A percentile compares a stretch with the other conserved stretches of the same genome.
phyloP scores from a whole-genome alignment of 2,797 vertebrate genomes.

The Artibeus lituratus region DNA sequence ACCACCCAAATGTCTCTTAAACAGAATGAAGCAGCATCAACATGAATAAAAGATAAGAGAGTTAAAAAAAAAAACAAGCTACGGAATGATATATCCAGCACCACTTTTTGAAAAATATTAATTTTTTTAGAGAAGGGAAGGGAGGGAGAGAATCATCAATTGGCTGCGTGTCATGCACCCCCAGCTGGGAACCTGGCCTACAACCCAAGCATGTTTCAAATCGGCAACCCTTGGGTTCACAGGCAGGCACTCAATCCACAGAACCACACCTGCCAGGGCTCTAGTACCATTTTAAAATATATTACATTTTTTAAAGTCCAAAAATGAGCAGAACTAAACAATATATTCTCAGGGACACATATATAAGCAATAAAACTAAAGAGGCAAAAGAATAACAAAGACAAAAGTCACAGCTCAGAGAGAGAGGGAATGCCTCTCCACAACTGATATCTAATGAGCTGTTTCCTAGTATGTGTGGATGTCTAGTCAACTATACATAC shows the following conservation, averaged over 20 bases:
- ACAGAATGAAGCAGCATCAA: neutral
- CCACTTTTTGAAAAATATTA: neutral
- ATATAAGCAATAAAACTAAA: neutral
- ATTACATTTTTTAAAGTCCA: neutral
- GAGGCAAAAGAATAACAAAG: neutral
- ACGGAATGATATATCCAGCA: neutral
- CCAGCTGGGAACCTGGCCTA: no score
- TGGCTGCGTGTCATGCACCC: no score
- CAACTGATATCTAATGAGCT: neutral
- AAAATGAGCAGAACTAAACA: neutral
- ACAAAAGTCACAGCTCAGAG: neutral
- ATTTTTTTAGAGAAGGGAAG: neutral
- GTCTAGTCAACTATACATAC: neutral
- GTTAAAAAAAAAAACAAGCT: neutral
- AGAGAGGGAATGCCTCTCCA: neutral
- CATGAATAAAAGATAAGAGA: neutral
- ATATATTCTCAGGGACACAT: neutral
- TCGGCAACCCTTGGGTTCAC: no score
- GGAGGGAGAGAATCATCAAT: no score
- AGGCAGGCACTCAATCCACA: neutral
- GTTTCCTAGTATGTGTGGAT: neutral
- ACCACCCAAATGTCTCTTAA: neutral
- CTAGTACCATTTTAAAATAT: neutral
- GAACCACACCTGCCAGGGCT: neutral
- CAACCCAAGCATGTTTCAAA: no score